Conservation (phyloP, 2,113 vertebrate genomes). For the Oreotrochilus melanogaster region DNA sequence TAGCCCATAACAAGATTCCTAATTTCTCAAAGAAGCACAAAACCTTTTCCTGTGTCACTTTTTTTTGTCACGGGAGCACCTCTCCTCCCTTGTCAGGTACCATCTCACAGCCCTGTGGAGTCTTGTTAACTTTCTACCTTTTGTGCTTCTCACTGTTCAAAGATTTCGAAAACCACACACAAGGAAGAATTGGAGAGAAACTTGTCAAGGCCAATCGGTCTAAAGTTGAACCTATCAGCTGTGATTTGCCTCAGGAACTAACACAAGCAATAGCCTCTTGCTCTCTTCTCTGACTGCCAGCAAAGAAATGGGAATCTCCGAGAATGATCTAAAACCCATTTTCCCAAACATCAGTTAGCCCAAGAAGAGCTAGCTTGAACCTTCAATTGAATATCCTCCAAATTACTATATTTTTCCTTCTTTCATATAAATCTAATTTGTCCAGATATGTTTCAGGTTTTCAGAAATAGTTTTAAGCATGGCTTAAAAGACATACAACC, state of each 20-base stretch:
- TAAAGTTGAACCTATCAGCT: slow-evolving; percentile 42
- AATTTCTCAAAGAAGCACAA: not conserved
- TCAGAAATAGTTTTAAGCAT: not conserved
- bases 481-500: not conserved
- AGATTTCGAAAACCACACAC: slow-evolving; percentile 44
- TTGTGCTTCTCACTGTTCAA: slow-evolving; percentile 42
- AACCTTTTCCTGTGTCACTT: not conserved
- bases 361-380: not conserved
- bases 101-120: slow-evolving; percentile 35
- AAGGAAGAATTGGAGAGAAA: slow-evolving; percentile 27
- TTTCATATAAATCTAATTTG: slow-evolving; percentile 20
- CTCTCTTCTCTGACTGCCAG: not conserved
- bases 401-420: slow-evolving; percentile 1
- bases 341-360: not conserved
- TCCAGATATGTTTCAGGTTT: not conserved
- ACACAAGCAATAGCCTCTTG: slow-evolving; percentile 9
- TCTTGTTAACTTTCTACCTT: slow-evolving; percentile 64
- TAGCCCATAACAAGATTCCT: slow-evolving; percentile 15
- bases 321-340: not conserved
- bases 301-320: slow-evolving; percentile 16
- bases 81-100: slow-evolving; percentile 54
- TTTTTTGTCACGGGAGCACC: not conserved
- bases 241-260: slow-evolving; percentile 33
- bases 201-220: slow-evolving; percentile 14
- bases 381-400: not conserved